phyloP scores from a whole-genome alignment of 2,797 vertebrate species.

The Cygnus olor region DNA sequence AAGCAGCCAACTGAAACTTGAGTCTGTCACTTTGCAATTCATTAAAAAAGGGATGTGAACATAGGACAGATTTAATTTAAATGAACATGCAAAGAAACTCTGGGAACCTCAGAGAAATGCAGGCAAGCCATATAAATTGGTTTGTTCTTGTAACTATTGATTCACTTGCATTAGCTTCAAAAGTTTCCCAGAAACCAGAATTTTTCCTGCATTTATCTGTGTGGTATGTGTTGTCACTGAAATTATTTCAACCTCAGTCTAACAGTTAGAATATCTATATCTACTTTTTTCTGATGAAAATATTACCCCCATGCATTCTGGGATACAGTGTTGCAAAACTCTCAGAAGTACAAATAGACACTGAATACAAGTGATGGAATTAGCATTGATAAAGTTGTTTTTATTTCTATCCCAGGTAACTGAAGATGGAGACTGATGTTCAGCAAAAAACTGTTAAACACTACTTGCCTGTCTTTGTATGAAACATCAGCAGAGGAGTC shows the following conservation, averaged over 20 bases:
- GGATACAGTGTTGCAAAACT: background rate
- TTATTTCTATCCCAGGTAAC: accelerated
- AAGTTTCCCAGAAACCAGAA: background rate
- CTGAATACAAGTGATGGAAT: background rate
- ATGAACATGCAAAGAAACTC: background rate
- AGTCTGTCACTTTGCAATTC: background rate
- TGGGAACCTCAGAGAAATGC: background rate
- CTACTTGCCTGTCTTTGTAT: background rate
- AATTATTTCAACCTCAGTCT: background rate
- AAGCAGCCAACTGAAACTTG: background rate
- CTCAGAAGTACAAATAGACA: background rate
- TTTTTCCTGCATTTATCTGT: background rate
- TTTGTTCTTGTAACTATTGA: background rate
- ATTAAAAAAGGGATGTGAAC: background rate
- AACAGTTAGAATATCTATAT: background rate
- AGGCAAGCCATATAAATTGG: background rate
- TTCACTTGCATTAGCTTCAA: background rate
- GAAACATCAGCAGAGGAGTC: background rate
- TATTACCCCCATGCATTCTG: background rate
- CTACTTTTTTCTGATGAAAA: background rate
- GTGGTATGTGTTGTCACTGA: background rate
- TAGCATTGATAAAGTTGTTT: accelerated
- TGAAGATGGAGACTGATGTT: background rate
- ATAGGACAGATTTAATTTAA: background rate
- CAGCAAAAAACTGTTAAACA: background rate